phyloP scores from a whole-genome alignment of 1,140 invertebrate genomes.

The Hirudo medicinalis region DNA sequence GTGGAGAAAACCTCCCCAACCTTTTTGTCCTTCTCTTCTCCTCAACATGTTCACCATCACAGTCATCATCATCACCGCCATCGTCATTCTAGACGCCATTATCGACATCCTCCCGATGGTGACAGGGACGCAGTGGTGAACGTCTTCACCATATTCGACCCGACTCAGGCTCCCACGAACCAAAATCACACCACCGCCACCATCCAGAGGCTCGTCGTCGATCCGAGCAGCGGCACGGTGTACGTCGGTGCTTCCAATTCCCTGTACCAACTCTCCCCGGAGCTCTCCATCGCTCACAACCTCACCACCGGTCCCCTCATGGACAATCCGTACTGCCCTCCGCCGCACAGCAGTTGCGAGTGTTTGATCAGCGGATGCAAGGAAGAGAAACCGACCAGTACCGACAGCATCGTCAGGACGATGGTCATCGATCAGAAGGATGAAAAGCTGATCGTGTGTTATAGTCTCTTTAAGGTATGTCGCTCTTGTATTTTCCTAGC shows the following conservation, averaged over 20 bases:
- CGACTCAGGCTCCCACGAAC: neutral
- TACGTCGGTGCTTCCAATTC: constrained; percentile 86
- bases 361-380: constrained; percentile 16
- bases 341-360: constrained; percentile 36
- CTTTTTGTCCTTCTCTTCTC: neutral
- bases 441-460: constrained; percentile 78
- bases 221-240: constrained; percentile 75
- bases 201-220: constrained; percentile 69
- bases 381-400: constrained; percentile 47
- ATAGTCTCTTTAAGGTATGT: constrained; percentile 54
- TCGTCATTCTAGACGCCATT: neutral
- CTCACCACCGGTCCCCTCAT: constrained; percentile 75
- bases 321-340: constrained; percentile 69
- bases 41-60: neutral
- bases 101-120: neutral
- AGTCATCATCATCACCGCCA: neutral
- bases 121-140: too few relatives aligned
- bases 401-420: constrained; percentile 88
- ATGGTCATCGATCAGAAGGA: constrained; percentile 83
- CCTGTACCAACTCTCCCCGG: constrained; percentile 75
- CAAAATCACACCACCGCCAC: neutral
- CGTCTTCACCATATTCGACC: neutral
- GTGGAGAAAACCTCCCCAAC: too few relatives aligned
- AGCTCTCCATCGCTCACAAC: constrained; percentile 59
- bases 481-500: neutral